Evolutionary conservation across 2,113 vertebrate genomes (phyloP), one percentile per base, ranked within the genome.

Genomic region (Aptenodytes patagonicus): DNA sequence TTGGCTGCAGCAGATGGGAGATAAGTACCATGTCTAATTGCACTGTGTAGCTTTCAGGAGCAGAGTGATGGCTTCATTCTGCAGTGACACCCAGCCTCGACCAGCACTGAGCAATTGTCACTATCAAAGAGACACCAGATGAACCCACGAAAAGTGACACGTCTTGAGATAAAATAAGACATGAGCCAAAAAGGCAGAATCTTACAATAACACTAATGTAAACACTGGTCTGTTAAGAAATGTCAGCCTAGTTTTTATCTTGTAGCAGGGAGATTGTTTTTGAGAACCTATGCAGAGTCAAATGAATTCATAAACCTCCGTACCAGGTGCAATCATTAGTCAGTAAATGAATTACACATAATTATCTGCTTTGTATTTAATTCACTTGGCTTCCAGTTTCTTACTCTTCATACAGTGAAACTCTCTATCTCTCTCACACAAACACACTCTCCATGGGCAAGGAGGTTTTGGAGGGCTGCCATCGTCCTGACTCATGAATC

Each of bases 291-390:
- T 65, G 83, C 46, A 51, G 94, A 95, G 87, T 78, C 44, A 93
- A 97, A 92, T 66, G 90, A 87, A 97, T 96, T 94, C 83, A 91
- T 85, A 96, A 96, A 92, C 87, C 84, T 96, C 84, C 4, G n/a
- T 89, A 95, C 96, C 96, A 97, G 96, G 90, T 97, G 92, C 96
- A 97, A 89, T 97, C 96, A 97, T 97, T 97, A 97, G 95, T 97
- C 97, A 97, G 97, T 97, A 97, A 97, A 98, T 97, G 95, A 98
- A 97, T 97, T 97, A 97, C 93, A 96, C 84, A 80, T 97, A 97
- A 98, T 97, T 97, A 97, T 83, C 89, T 96, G 89, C 97, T 97
- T 97, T 94, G 95, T 96, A 66, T 96, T 97, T 96, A 95, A 97
- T 97, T 96, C 95, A 89, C 79, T 96, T 96, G 96, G 96, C 95